Conservation (phyloP, 2,113 vertebrate genomes). For the Tyto alba region DNA sequence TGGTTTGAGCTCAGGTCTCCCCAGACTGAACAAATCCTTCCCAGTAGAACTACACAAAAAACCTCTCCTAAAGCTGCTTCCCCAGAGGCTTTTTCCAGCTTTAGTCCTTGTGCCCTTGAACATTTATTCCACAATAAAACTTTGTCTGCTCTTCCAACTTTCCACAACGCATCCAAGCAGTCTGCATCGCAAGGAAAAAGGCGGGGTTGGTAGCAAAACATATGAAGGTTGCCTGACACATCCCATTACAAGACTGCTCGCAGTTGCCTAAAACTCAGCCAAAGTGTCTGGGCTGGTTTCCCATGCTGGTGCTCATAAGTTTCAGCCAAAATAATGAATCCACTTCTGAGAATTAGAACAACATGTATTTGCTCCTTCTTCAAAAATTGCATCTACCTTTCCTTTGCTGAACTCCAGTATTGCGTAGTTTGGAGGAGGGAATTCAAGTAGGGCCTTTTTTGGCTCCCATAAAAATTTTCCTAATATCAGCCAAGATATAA, state of each 20-base stretch:
- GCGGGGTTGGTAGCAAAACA: not conserved
- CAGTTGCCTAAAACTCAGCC: not conserved
- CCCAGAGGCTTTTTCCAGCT: constrained; percentile 13
- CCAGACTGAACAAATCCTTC: not conserved
- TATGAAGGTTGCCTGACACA: not conserved
- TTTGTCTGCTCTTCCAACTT: not conserved
- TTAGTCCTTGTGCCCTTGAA: not conserved
- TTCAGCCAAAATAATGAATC: constrained; percentile 8
- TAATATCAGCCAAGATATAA: not conserved
- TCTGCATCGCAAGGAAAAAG: not conserved
- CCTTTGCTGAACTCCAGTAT: not conserved
- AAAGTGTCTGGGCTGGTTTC: not conserved
- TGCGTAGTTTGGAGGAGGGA: not conserved
- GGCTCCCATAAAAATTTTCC: not conserved
- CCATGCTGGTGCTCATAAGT: not conserved
- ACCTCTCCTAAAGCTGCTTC: not conserved
- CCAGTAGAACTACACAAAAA: not conserved
- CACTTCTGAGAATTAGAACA: not conserved
- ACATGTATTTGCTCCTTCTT: not conserved
- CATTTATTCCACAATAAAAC: constrained; percentile 32
- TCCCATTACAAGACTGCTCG: not conserved
- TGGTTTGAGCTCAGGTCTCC: not conserved
- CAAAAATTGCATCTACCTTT: not conserved
- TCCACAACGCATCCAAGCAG: not conserved
- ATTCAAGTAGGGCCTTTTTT: not conserved